Conservation (phyloP, 1,140 invertebrate species). For the Aphaenogaster floridana region DNA sequence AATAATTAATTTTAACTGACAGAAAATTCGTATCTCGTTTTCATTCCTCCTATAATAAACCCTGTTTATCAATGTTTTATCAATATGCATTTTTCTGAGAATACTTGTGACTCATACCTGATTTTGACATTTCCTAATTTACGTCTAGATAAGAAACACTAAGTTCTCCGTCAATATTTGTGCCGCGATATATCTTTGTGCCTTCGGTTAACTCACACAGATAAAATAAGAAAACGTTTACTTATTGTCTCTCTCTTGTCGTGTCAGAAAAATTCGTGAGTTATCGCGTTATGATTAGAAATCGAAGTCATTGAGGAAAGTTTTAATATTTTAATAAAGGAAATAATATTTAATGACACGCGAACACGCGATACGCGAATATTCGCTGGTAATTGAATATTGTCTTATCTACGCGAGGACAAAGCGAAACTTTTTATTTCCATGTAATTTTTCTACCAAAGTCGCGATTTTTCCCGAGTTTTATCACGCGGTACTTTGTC, state of each 20-base stretch:
- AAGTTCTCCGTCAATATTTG: neutral
- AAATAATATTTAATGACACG: neutral
- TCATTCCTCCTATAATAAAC: neutral
- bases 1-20: neutral
- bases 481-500: constrained; percentile 69
- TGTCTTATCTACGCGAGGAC: constrained; percentile 1
- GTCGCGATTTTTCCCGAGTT: constrained; percentile 46
- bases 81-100: neutral
- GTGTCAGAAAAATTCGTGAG: neutral
- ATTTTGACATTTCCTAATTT: neutral
- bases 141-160: neutral
- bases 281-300: neutral
- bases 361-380: constrained; percentile 8
- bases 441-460: neutral
- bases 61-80: neutral
- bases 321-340: neutral
- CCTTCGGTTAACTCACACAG: neutral
- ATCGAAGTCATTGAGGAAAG: neutral
- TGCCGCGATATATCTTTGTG: neutral
- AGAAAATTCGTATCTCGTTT: neutral
- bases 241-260: neutral
- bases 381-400: constrained; percentile 15
- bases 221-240: constrained; percentile 11
- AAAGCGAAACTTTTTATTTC: neutral
- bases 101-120: neutral